phyloP scores from a whole-genome alignment of 2,113 vertebrate genomes.

The Larimichthys crocea region DNA sequence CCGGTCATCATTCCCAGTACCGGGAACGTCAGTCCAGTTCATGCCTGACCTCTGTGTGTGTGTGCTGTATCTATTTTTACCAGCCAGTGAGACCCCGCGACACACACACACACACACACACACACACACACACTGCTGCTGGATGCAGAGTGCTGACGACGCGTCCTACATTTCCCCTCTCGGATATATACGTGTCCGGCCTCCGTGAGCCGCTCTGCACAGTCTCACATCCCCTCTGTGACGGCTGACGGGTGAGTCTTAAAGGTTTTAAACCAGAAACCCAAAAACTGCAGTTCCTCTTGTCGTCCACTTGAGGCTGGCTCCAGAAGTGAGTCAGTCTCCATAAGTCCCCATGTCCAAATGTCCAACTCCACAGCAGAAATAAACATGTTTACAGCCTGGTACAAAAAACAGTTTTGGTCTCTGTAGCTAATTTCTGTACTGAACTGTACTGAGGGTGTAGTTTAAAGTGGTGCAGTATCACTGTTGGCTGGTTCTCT shows the following conservation, averaged over 20 bases:
- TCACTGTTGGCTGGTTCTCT: neutral
- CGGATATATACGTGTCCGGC: neutral
- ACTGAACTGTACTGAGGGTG: no score
- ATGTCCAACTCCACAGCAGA: no score
- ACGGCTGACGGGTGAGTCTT: no score
- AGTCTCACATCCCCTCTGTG: no score
- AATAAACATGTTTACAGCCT: no score
- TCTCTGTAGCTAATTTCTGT: no score
- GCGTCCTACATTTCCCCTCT: conserved; percentile 37
- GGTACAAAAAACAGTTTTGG: no score
- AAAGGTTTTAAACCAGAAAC: no score
- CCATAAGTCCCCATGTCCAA: no score
- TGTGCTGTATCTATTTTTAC: conserved; percentile 28
- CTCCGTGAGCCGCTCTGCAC: neutral
- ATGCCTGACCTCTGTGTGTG: neutral
- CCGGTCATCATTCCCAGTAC: neutral
- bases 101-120: no score
- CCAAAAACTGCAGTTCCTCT: neutral
- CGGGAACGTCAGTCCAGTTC: neutral
- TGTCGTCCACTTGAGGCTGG: no score
- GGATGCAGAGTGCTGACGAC: conserved; percentile 12
- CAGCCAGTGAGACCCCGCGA: neutral
- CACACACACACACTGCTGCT: neutral
- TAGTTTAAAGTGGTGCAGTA: neutral
- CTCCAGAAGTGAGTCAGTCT: no score